These are phyloP conservation scores for Anarsia innoxiella DNA, from an alignment of 2,888 invertebrate species.

Conservation along the genomic window DNA sequence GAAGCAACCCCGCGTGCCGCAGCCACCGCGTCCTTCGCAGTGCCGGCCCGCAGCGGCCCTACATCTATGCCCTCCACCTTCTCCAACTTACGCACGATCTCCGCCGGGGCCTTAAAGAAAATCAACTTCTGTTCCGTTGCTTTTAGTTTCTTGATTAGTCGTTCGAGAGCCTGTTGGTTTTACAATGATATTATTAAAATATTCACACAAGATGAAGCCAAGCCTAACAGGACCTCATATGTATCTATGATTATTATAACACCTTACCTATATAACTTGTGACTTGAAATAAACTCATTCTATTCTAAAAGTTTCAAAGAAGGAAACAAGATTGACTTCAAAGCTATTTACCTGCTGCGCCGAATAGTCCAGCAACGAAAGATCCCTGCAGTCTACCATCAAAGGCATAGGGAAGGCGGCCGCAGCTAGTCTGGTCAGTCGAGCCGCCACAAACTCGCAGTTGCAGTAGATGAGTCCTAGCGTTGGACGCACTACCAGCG, in stretches of 20 bases:
- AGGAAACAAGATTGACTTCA: no score
- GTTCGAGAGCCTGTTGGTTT: constrained; percentile 72
- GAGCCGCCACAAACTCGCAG: constrained; percentile 77
- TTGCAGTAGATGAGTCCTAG: constrained; percentile 82
- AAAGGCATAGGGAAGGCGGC: constrained; percentile 50
- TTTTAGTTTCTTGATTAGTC: constrained; percentile 72
- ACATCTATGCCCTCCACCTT: constrained; percentile 23
- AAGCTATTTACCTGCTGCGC: constrained; percentile 74
- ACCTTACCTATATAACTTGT: no score
- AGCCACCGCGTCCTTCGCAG: background rate
- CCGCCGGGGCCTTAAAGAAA: constrained; percentile 50
- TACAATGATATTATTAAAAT: no score
- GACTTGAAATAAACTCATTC: no score
- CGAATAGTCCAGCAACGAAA: constrained; percentile 81
- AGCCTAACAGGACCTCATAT: no score
- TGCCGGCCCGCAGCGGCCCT: background rate
- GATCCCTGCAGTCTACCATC: constrained; percentile 77
- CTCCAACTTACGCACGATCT: constrained; percentile 29
- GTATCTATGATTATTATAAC: no score
- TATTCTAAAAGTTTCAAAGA: no score
- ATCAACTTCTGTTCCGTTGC: constrained; percentile 64
- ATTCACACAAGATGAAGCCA: no score
- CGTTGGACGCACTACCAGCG: constrained; percentile 70
- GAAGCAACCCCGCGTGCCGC: background rate
- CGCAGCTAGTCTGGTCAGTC: constrained; percentile 66